Percentiles rank a stretch among this genome's conserved stretches.
Evolutionary conservation across 2,888 invertebrate genomes (phyloP).

Genomic region (Mesorhabditis belari): DNA sequence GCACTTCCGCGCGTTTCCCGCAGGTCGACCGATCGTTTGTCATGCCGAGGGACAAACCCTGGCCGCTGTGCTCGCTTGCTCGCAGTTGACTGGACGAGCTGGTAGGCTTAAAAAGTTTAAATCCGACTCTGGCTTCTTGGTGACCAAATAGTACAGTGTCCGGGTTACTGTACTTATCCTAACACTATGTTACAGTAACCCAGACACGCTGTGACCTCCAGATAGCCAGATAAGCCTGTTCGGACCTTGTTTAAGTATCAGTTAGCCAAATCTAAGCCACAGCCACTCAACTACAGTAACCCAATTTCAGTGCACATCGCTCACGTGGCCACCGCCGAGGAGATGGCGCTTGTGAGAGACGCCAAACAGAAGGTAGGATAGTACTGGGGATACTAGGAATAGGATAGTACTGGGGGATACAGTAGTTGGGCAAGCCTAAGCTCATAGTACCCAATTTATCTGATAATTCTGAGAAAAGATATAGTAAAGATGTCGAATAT

Average conservation of each 20-base stretch:
- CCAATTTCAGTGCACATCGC: constrained; percentile 80
- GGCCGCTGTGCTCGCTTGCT: constrained; percentile 81
- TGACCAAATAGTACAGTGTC: not conserved
- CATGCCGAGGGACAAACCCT: constrained; percentile 95
- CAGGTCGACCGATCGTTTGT: constrained; percentile 80
- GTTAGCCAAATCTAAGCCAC: not conserved
- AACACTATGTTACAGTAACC: not conserved
- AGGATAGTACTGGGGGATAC: too few species aligned
- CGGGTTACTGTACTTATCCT: not conserved
- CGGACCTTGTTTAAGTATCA: too few species aligned
- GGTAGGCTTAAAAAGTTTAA: too few species aligned
- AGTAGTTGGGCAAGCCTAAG: too few species aligned
- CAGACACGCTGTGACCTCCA: not conserved
- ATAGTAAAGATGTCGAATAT: too few species aligned
- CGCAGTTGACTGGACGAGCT: constrained; percentile 76
- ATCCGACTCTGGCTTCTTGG: not conserved
- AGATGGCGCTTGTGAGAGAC: constrained; percentile 79
- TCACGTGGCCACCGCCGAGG: constrained; percentile 90
- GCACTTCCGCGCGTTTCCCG: constrained; percentile 88
- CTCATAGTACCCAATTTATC: too few species aligned
- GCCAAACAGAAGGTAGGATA: constrained; percentile 68
- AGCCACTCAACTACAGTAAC: too few species aligned
- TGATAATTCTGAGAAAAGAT: too few species aligned
- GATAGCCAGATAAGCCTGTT: not conserved
- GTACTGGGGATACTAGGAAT: too few species aligned